These are phyloP conservation scores for Mesocricetus auratus DNA, from an alignment of 2,113 vertebrate genomes.

Conservation along the genomic window DNA sequence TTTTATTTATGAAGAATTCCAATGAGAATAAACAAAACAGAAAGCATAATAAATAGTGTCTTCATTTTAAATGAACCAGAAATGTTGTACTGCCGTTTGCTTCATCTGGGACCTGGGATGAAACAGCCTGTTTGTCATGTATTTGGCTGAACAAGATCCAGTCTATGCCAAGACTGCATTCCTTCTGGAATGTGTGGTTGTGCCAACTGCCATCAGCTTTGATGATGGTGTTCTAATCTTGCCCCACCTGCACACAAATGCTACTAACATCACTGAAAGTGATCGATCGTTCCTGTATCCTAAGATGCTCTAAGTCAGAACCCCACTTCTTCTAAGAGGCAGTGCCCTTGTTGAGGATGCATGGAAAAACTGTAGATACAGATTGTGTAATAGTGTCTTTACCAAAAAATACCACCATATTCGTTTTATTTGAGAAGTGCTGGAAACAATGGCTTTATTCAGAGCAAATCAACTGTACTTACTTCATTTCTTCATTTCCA, in stretches of 20 bases:
- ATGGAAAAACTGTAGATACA: background rate
- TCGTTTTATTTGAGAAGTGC: background rate
- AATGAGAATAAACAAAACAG: slow-evolving; percentile 82
- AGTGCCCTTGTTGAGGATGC: background rate
- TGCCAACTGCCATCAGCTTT: background rate
- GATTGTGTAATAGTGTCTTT: background rate
- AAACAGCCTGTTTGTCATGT: background rate
- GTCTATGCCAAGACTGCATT: background rate
- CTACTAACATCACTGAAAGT: background rate
- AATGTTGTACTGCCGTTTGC: background rate
- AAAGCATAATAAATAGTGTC: slow-evolving; percentile 79
- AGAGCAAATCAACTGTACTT: background rate
- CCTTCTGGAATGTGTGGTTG: background rate
- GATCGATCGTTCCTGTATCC: no score
- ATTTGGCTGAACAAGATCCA: background rate
- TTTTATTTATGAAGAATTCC: slow-evolving; percentile 83
- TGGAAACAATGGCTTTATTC: background rate
- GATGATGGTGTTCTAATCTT: background rate
- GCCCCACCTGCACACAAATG: background rate
- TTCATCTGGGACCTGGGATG: background rate
- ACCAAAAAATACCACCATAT: background rate
- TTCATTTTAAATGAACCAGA: slow-evolving; percentile 74
- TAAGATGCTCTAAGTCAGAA: background rate
- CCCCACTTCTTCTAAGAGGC: background rate
- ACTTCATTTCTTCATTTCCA: slow-evolving; percentile 7